Percentiles rank a stretch among this genome's conserved stretches.
These are phyloP conservation scores for Branchellion lobata DNA, from an alignment of 2,888 invertebrate genomes.

Conservation along the genomic window DNA sequence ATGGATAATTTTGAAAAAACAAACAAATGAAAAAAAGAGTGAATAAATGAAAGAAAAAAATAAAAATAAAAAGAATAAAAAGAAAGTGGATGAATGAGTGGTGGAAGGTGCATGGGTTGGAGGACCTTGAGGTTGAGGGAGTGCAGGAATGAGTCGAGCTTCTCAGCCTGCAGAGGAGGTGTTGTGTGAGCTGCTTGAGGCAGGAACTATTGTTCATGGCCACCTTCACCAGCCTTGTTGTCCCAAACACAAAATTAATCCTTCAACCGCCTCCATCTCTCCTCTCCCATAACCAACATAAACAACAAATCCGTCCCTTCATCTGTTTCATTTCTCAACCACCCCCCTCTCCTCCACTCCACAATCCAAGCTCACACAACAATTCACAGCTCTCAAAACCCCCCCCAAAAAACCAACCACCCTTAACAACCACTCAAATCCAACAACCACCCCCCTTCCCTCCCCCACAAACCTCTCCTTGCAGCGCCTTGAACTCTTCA, in stretches of 20 bases:
- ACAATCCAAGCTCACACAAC: background rate
- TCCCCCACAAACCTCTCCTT: conserved; percentile 73
- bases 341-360: background rate
- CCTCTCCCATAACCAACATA: background rate
- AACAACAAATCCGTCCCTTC: background rate
- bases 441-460: background rate
- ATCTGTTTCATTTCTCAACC: background rate
- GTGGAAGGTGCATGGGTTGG: too few relatives aligned
- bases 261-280: background rate
- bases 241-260: too few relatives aligned
- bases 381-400: background rate
- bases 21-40: too few relatives aligned
- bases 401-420: background rate
- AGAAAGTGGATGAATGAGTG: too few relatives aligned
- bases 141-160: conserved; percentile 81
- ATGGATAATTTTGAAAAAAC: too few relatives aligned
- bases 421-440: background rate
- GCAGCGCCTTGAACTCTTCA: conserved; percentile 84
- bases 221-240: too few relatives aligned
- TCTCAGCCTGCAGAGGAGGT: conserved; percentile 72
- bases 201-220: background rate
- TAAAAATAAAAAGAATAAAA: too few relatives aligned
- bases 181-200: background rate
- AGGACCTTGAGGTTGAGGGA: conserved; percentile 68
- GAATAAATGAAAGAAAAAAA: too few relatives aligned